Evolutionary conservation across 2,113 vertebrate species (phyloP).

Genomic region (Oreochromis tanganicae): DNA sequence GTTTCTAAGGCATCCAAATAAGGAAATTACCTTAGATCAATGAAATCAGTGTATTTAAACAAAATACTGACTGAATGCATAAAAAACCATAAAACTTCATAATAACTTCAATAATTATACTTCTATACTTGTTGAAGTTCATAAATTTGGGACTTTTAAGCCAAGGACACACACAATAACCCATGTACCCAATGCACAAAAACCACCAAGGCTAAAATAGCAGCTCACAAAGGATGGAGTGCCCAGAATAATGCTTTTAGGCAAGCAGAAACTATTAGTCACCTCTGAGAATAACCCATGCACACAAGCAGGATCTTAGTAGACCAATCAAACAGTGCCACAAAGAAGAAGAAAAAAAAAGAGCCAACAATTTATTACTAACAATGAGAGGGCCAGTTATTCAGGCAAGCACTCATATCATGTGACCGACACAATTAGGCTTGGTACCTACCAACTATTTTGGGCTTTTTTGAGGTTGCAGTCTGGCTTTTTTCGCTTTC

Average conservation of each 20-base stretch:
- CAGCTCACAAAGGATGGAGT: conserved; percentile 13
- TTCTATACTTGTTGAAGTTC: neutral
- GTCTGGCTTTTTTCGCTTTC: conserved; percentile 1
- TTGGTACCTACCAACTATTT: conserved; percentile 19
- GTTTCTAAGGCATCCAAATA: neutral
- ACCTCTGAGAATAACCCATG: conserved; percentile 49
- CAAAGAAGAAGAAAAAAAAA: neutral
- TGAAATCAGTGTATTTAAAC: neutral
- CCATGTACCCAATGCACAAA: neutral
- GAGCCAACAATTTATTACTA: conserved; percentile 8
- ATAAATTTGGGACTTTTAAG: neutral
- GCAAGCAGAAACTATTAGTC: conserved; percentile 39
- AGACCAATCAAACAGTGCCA: conserved; percentile 35
- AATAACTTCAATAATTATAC: neutral
- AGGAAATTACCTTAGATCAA: neutral
- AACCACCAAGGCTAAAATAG: conserved; percentile 7
- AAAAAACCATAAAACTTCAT: accelerated
- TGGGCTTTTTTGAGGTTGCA: neutral
- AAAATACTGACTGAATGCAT: neutral
- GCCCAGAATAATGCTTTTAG: conserved; percentile 19
- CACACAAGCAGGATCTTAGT: conserved; percentile 19
- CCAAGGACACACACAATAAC: neutral
- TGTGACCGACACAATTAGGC: neutral
- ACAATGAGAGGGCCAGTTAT: neutral
- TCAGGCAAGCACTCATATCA: neutral